Conservation (phyloP, 2,888 invertebrate genomes). For the Conchocele bisecta region DNA sequence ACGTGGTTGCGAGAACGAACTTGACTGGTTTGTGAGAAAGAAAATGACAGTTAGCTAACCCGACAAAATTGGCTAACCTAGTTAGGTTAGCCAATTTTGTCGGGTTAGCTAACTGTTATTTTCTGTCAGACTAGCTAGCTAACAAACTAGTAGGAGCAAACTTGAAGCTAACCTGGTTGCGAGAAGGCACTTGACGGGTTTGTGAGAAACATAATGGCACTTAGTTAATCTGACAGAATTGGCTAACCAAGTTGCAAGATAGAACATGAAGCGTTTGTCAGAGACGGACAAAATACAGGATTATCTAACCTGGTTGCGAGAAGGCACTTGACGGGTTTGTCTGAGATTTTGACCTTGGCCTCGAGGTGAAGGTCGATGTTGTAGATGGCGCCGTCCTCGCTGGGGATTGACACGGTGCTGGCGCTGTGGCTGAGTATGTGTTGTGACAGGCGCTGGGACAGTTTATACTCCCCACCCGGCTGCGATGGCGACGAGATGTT, state of each 20-base stretch:
- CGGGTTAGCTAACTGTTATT: too few relatives aligned
- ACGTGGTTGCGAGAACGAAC: conserved; percentile 78
- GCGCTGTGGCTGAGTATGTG: conserved; percentile 61
- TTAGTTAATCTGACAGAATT: too few relatives aligned
- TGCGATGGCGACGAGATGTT: conserved; percentile 73
- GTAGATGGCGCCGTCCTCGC: conserved; percentile 63
- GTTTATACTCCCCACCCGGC: conserved; percentile 38
- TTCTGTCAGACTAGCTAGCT: background rate
- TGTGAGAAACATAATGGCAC: conserved; percentile 81
- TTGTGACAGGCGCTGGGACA: conserved; percentile 30
- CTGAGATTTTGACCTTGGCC: conserved; percentile 84
- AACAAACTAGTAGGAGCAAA: too few relatives aligned
- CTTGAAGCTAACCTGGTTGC: conserved; percentile 73
- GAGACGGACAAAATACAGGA: background rate
- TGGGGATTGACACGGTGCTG: conserved; percentile 61
- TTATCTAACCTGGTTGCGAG: conserved; percentile 72
- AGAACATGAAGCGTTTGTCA: too few relatives aligned
- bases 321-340: conserved; percentile 84
- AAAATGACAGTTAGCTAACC: too few relatives aligned
- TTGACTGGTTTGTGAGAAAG: conserved; percentile 83
- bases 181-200: conserved; percentile 82
- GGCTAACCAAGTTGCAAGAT: too few relatives aligned
- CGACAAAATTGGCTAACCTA: too few relatives aligned
- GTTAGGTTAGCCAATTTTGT: too few relatives aligned
- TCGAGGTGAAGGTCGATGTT: conserved; percentile 81